phyloP scores from a whole-genome alignment of 37 sponge, comb jelly and placozoan genomes.

The Corticium candelabrum region DNA sequence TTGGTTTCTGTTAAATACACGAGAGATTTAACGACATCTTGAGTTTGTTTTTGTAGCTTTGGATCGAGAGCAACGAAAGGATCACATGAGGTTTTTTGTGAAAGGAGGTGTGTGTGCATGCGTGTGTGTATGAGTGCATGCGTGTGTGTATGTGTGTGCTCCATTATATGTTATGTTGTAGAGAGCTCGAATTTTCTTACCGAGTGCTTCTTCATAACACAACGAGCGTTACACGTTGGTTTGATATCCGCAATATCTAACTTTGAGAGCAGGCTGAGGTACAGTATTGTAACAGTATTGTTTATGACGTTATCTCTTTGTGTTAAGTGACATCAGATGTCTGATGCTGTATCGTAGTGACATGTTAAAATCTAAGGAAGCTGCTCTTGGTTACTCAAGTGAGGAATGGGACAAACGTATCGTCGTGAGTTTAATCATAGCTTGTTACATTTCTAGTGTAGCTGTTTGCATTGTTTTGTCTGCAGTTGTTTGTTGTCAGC shows the following conservation, averaged over 20 bases:
- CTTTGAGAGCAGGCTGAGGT: neutral
- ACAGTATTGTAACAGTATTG: neutral
- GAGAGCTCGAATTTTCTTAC: conserved; percentile 57
- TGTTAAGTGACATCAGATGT: too few species aligned
- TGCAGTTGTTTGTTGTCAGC: conserved; percentile 33
- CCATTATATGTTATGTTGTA: neutral
- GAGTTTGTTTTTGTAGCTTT: neutral
- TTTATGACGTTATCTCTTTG: too few species aligned
- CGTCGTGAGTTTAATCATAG: too few species aligned
- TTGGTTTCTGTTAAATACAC: too few species aligned
- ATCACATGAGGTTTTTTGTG: neutral
- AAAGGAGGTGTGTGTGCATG: neutral
- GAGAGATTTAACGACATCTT: neutral
- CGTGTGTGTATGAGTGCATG: neutral
- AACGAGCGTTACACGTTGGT: conserved; percentile 62
- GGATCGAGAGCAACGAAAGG: neutral
- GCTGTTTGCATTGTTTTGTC: too few species aligned
- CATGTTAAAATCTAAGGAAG: too few species aligned
- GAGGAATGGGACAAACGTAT: neutral
- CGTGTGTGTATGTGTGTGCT: neutral
- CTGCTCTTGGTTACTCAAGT: too few species aligned
- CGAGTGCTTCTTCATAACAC: conserved; percentile 71
- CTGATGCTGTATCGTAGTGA: too few species aligned
- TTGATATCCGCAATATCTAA: conserved; percentile 33
- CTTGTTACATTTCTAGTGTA: too few species aligned